Percentiles rank a stretch among this genome's conserved stretches.
Conservation (phyloP, 35 echinoderm and acorn worm species). For the Strongylocentrotus purpuratus region DNA sequence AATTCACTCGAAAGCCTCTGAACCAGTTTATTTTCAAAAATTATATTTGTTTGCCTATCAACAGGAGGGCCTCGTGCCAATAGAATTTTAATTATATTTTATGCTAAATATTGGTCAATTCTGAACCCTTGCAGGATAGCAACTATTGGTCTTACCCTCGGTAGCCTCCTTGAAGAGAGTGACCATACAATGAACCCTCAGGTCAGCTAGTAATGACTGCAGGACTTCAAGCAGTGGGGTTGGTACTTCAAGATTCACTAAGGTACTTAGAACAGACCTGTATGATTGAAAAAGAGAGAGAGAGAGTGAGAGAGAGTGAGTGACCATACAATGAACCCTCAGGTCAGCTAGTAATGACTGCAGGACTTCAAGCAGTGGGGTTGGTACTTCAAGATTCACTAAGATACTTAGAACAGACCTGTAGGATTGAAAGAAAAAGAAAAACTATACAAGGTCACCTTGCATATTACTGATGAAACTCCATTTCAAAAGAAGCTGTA, state of each 20-base stretch:
- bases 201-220: conserved; percentile 77
- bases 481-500: no score
- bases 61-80: not conserved
- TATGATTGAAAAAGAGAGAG: not conserved
- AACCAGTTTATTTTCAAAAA: no score
- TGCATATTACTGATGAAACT: no score
- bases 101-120: not conserved
- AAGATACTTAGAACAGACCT: conserved; percentile 80
- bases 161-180: conserved; percentile 89
- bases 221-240: conserved; percentile 73
- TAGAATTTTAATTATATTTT: not conserved
- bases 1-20: no score
- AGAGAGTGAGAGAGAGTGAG: conserved; percentile 69
- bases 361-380: conserved; percentile 72
- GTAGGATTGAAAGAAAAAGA: conserved; percentile 14
- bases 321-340: conserved; percentile 82
- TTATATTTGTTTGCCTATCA: no score
- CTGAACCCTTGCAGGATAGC: not conserved
- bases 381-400: conserved; percentile 79
- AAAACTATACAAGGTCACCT: not conserved
- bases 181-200: conserved; percentile 85
- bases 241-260: conserved; percentile 83
- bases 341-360: conserved; percentile 83
- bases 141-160: conserved; percentile 62
- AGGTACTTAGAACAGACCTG: conserved; percentile 77